Percentiles rank a stretch among this genome's conserved stretches.
Evolutionary conservation across 1,140 invertebrate species (phyloP).

Genomic region (Spodoptera frugiperda): DNA sequence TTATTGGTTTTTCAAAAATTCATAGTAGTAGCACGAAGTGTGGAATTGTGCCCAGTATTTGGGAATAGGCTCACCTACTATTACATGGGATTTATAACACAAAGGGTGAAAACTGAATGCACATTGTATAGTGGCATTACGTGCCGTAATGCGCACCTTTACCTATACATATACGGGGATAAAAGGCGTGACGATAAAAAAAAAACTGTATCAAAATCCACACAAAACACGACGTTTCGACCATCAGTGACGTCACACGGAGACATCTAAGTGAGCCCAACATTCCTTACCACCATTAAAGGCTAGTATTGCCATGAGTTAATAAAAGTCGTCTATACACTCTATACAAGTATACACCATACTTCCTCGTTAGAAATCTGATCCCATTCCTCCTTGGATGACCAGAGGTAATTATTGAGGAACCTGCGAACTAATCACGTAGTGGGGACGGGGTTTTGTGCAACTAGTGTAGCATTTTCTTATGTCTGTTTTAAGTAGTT

Average conservation of each 20-base stretch:
- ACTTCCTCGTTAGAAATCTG: constrained; percentile 7
- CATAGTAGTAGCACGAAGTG: no score
- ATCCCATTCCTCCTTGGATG: constrained; percentile 18
- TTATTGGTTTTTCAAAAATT: no score
- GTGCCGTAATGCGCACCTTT: no score
- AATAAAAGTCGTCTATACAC: not conserved
- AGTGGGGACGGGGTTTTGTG: not conserved
- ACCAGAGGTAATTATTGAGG: constrained; percentile 1
- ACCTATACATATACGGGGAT: no score
- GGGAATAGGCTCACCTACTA: no score
- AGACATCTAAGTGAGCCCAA: not conserved
- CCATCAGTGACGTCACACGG: not conserved
- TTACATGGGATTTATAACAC: no score
- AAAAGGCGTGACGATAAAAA: no score
- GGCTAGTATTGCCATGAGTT: not conserved
- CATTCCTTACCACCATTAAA: constrained; percentile 13
- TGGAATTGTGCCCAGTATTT: no score
- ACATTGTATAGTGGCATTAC: no score
- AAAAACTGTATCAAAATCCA: no score
- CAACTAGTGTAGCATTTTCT: not conserved
- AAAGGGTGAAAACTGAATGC: no score
- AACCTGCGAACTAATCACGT: not conserved
- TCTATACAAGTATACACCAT: not conserved
- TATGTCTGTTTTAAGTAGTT: not conserved
- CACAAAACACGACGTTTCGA: no score